phyloP scores from a whole-genome alignment of 2,888 invertebrate species.

The Diarsia rubi region DNA sequence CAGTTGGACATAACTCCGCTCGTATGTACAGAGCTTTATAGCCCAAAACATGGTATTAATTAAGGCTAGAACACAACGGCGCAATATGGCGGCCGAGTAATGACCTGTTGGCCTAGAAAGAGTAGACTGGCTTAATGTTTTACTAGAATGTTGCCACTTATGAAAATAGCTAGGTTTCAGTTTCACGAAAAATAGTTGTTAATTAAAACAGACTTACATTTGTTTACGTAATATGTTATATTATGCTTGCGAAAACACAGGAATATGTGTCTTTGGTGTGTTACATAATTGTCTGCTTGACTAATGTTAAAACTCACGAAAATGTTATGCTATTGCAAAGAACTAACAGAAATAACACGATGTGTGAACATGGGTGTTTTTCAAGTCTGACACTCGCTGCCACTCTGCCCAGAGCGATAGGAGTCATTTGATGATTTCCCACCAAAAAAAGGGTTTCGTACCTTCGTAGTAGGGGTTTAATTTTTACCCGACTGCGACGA shows the following conservation, averaged over 20 bases:
- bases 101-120: slow-evolving; percentile 45
- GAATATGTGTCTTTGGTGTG: neutral
- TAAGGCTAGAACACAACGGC: slow-evolving; percentile 57
- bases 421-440: too few species aligned
- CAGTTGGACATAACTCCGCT: slow-evolving; percentile 36
- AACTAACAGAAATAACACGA: too few species aligned
- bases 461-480: too few species aligned
- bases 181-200: slow-evolving; percentile 6
- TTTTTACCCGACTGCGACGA: too few species aligned
- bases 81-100: slow-evolving; percentile 57
- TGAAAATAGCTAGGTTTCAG: neutral
- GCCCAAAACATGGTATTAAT: slow-evolving; percentile 63
- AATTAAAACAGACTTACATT: neutral
- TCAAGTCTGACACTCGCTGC: too few species aligned
- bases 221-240: neutral
- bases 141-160: slow-evolving; percentile 22
- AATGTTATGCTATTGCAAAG: too few species aligned
- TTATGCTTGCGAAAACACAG: neutral
- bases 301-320: too few species aligned
- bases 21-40: slow-evolving; percentile 50
- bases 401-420: too few species aligned
- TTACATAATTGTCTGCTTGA: too few species aligned
- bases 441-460: too few species aligned
- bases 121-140: slow-evolving; percentile 37
- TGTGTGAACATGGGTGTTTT: too few species aligned